Percentiles rank a stretch among this genome's conserved stretches.
phyloP scores from a whole-genome alignment of 2,797 vertebrate genomes.

The Melanotaenia boesemani region DNA sequence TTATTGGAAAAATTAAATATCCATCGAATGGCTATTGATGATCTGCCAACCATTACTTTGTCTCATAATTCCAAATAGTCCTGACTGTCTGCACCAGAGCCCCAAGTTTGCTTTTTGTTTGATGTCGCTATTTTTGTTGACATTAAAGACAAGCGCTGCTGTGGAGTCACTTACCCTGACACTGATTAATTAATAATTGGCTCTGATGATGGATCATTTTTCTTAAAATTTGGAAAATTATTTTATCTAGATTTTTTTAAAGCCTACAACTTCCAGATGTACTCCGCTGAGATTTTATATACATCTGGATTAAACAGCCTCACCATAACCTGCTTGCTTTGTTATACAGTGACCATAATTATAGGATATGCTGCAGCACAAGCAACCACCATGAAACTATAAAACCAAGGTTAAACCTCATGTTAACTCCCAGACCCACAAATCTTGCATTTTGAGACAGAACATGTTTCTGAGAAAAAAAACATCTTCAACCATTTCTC shows the following conservation, averaged over 20 bases:
- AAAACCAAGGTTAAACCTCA: conserved; percentile 20
- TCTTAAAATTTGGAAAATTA: too few species aligned
- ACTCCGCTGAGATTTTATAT: not conserved
- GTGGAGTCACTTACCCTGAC: not conserved
- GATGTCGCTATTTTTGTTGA: not conserved
- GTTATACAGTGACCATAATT: conserved; percentile 11
- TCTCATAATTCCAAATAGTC: too few species aligned
- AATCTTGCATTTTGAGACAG: conserved; percentile 22
- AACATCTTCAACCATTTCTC: conserved; percentile 15
- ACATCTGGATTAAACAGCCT: not conserved
- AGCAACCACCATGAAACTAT: conserved; percentile 13
- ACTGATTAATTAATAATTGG: not conserved
- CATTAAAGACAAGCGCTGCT: not conserved
- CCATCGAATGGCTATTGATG: too few species aligned
- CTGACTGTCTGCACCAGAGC: not conserved
- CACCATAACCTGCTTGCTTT: conserved; percentile 5
- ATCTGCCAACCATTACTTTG: too few species aligned
- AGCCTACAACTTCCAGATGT: not conserved
- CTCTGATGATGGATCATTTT: not conserved
- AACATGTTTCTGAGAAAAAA: conserved; percentile 12
- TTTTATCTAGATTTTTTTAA: not conserved
- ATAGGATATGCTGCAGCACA: conserved; percentile 6
- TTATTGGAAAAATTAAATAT: too few species aligned
- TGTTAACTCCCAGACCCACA: conserved; percentile 33
- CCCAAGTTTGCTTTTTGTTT: not conserved